Evolutionary conservation across 1,140 invertebrate species (phyloP), one percentile per base, ranked within the genome.

Genomic region (Anoplolepis gracilipes): DNA sequence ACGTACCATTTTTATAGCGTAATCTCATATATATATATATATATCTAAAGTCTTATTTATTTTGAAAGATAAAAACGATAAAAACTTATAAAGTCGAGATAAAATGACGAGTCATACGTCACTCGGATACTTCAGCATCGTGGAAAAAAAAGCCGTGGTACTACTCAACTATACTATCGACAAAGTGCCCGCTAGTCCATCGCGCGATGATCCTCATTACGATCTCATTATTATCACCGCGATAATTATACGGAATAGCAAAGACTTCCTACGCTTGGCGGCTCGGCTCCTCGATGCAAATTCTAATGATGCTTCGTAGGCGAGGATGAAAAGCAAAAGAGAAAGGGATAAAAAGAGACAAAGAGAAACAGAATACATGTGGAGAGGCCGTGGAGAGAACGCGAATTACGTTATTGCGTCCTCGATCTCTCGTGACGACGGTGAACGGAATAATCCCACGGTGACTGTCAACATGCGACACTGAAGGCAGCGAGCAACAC

Each of bases 381-480:
- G 62, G 39, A 25, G 28, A 25, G 82, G 46, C 62, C 64, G 76
- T 84, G 70, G 39, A 76, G 39, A 76, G 81, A 84, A 84, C 22
- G 70, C 59, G 64, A 49, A 65, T 87, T 87, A 87, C 85, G 64
- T 87, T 77, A 76, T 42, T n/a, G 19, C 81, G 87, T 85, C 92
- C 90, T 85, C 91, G 87, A 91, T 91, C 87, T 86, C 87, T 86
- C 90, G 84, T 79, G 62, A 76, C 75, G 62, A 78, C 73, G 87
- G 90, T 86, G 90, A 92, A 89, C 87, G 90, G 87, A 89, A 92
- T 89, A 91, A 84, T 93, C 92, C 92, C 92, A 93, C 91, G 89
- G 70, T 89, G 93, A 93, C 91, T 93, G 93, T 94, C 93, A 94
- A 94, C 93, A 89, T 85, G 64, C 69, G 55, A 59, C 46, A 72